Evolutionary conservation across 2,113 vertebrate species (phyloP), one percentile per base, ranked within the genome.

Genomic region (Phylloscopus whistleri): DNA sequence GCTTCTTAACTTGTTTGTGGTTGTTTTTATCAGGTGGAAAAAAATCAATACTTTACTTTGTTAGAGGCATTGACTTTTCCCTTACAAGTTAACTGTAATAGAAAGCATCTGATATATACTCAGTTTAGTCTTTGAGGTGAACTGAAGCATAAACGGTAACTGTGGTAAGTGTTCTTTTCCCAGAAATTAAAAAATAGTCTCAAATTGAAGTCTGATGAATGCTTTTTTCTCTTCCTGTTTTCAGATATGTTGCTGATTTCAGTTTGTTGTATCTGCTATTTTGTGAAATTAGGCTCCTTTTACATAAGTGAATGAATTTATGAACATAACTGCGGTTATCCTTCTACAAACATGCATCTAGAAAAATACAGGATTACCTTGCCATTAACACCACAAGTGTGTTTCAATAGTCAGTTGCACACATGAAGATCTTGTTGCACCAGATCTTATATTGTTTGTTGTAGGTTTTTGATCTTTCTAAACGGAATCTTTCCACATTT

Each of bases 31-130:
- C 66, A 79, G 66, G 69, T 91, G 41, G 43, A 51, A 90, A 91
- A 70, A 83, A 96, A 74, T 85, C 73, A 90, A 68, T 87, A 14
- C 48, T 84, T 81, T 84, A 77, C 84, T 90, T 94, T 92, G 52
- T 89, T 92, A 84, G 55, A 73, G 37, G 21, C 30, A 78, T 82
- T 95, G 88, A 76, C 69, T 93, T 91, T 78, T 63, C 30, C 39
- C 84, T 93, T 83, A 23, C 37, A 48, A 73, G 51, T 79, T 92
- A 83, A 76, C 63, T 79, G n/a, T 60, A 89, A 51, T 68, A 92
- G 49, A 87, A 93, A 59, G 30, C n/a, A 80, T 30, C 31, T 87
- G n/a, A 55, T 31, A 33, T 10, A 23, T 58, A 44, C 28, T 79
- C 41, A 69, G 59, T 84, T 76, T 73, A 89, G 77, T 63, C 51